Percentiles rank a stretch among this genome's conserved stretches.
phyloP scores from a whole-genome alignment of 2,888 invertebrate species.

The Tenodera sinensis region DNA sequence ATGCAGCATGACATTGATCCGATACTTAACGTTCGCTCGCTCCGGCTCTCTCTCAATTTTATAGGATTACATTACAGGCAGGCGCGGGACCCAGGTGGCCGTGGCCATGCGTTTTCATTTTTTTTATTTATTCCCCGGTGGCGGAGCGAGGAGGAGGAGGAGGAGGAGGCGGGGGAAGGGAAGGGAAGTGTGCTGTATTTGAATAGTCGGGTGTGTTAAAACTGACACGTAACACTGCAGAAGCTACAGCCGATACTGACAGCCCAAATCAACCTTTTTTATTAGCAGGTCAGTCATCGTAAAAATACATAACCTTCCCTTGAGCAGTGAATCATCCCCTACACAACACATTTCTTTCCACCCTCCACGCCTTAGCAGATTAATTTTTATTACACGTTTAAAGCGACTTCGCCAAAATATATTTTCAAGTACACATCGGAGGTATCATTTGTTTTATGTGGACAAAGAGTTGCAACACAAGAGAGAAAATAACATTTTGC shows the following conservation, averaged over 20 bases:
- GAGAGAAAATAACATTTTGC: too few species aligned
- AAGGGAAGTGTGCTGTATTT: background rate
- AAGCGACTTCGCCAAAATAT: background rate
- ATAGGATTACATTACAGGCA: conserved; percentile 10
- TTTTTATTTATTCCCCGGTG: conserved; percentile 10
- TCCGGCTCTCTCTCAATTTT: conserved; percentile 9
- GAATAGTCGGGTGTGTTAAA: background rate
- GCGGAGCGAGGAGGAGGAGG: background rate
- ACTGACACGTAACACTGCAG: background rate
- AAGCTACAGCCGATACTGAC: background rate
- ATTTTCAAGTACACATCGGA: background rate
- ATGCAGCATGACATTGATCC: conserved; percentile 18
- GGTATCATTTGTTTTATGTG: background rate
- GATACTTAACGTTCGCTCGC: background rate
- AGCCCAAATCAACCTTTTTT: background rate
- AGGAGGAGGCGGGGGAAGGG: too few species aligned
- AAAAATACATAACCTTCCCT: background rate
- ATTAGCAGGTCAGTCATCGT: background rate
- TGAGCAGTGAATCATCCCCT: background rate
- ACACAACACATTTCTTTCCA: background rate
- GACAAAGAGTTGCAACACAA: background rate
- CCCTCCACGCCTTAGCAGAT: background rate
- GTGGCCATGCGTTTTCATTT: conserved; percentile 9
- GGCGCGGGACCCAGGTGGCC: conserved; percentile 11
- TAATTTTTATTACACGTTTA: background rate